Conservation (phyloP, 2,888 invertebrate genomes). For the Leptopterna dolabrata region DNA sequence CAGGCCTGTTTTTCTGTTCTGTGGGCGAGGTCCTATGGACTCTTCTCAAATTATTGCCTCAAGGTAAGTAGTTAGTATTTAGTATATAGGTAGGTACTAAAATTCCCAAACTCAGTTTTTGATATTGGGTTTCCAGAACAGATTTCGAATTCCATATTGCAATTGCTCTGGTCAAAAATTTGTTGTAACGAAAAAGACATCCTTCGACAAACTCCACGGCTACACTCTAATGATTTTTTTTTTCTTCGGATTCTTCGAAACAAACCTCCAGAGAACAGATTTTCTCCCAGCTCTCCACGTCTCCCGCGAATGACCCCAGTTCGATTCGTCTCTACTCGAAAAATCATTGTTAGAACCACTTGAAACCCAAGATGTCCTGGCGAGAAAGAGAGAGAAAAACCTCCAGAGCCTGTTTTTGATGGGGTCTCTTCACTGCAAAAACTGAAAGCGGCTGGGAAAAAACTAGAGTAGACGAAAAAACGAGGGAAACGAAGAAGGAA, state of each 20-base stretch:
- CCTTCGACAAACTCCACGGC: too few species aligned
- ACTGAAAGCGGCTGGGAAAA: background rate
- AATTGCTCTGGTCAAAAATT: too few species aligned
- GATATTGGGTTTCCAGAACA: too few species aligned
- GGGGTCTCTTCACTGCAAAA: background rate
- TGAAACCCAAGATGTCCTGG: background rate
- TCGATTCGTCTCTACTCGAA: background rate
- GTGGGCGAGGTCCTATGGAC: too few species aligned
- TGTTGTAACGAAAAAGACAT: too few species aligned
- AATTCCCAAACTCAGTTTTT: too few species aligned
- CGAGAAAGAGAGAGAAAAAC: background rate
- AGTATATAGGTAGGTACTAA: too few species aligned
- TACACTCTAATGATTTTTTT: background rate
- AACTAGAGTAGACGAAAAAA: background rate
- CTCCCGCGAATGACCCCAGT: background rate
- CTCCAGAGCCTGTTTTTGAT: background rate
- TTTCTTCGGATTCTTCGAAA: background rate
- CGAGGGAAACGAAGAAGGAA: background rate
- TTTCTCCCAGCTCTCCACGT: background rate
- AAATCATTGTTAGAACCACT: constrained; percentile 7
- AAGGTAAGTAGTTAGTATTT: too few species aligned
- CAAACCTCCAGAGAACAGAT: background rate
- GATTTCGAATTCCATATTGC: too few species aligned
- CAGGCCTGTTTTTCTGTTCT: too few species aligned
- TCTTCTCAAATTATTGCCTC: too few species aligned